Base-by-base conservation (phyloP, 2,113 vertebrate genomes). In the Helogale parvula region DNA sequence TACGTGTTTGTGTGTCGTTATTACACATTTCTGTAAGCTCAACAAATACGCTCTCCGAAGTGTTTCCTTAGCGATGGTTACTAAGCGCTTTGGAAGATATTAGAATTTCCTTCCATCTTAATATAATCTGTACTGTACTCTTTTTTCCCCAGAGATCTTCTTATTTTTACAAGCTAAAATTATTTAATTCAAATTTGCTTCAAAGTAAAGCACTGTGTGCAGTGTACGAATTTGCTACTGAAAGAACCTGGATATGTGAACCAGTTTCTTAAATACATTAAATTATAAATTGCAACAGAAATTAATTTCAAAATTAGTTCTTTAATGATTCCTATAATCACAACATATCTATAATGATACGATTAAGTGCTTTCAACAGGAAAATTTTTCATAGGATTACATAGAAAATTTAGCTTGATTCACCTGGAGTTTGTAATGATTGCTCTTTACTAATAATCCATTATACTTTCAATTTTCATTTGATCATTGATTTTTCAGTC, bases 31-130 rank as follows among this genome's bases (percentile, higher is more conserved):
- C 11, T 88, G 19, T 84, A 90, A 90, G 0, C 11, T 95, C 54
- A 90, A 91, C 7, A 95, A 9, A 90, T 4, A 45, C 50, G 27
- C 8, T 12, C n/a, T 74, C 11, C 69, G 69, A 96, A 81, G 92
- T 74, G 57, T 98, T 99, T 98, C 98, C 95, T 63, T 98, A 97
- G 98, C 35, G 45, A 98, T 98, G 35, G 94, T 98, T 97, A 98
- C 98, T 71, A 98, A 83, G 93, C 71, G 60, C 41, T 33, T 96
- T 77, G 65, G 63, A 81, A 98, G 86, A 88, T 57, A 97, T 14
- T 5, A 0, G 52, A 76, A 14, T 93, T 97, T 94, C 79, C 60
- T 97, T 97, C 84, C 27, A 0, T 38, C 33, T 69, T 68, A 84
- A 93, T 47, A 19, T 74, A 15, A 29, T 15, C 47, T 80, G 87